Evolutionary conservation across 2,797 vertebrate species (phyloP), one percentile per base, ranked within the genome.

Genomic region (Phaenicophaeus curvirostris): DNA sequence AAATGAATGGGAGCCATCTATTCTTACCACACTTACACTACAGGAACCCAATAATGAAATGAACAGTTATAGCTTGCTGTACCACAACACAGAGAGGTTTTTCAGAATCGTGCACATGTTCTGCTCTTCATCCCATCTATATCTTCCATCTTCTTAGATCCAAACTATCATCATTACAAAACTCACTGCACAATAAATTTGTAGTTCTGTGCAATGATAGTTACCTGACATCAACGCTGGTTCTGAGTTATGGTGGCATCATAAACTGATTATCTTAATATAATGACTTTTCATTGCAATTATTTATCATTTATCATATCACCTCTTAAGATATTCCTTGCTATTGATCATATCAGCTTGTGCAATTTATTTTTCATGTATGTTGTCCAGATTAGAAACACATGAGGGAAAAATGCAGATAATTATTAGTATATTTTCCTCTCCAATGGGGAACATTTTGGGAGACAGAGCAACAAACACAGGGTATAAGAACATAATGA

Each of bases 1-100:
- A 89, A 90, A 74, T 95, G 93, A 96, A 93, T 94, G 81, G n/a
- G 48, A 61, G 57, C 31, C 57, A 65, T 74, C 75, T 90, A 79
- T 71, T 90, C 89, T 93, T 93, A 39, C 72, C 65, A 50, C 57
- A 46, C 21, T 94, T 61, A 89, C 21, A 67, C 77, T 72, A 39
- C 33, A 46, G 21, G 84, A 92, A 92, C 77, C 42, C 0, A 1
- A 35, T 93, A 95, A 94, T 96, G 90, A 95, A 92, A 91, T 81
- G 91, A 85, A 91, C 90, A 94, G 71, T 87, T 95, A 81, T 6
- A 85, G 33, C 0, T 0, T 44, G 82, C 76, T 8, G 35, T 69
- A 74, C 42, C 0, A 5, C 61, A 87, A 83, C 83, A n/a, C 8
- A 76, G 48, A 0, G 1, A 82, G 27, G 27, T 37, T 81, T 72